A percentile compares a stretch with the other conserved stretches of the same genome.
These are phyloP conservation scores for Taurulus bubalis DNA, from an alignment of 2,113 vertebrate genomes.

Conservation along the genomic window DNA sequence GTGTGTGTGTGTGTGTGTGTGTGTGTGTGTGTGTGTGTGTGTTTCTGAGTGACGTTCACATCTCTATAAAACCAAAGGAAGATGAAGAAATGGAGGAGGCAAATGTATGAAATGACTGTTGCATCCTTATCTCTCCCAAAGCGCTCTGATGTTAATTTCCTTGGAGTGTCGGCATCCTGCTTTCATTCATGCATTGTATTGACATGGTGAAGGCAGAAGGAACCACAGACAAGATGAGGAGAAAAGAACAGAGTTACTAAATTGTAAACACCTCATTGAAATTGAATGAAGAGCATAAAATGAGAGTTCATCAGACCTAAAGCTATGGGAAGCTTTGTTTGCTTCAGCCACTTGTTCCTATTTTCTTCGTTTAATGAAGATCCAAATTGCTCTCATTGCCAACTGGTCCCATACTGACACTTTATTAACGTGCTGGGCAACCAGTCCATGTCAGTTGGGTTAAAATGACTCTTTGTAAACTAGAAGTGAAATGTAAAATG, in stretches of 20 bases:
- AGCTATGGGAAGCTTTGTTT: constrained; percentile 2
- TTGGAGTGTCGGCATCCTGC: constrained; percentile 48
- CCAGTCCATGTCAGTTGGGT: too few species aligned
- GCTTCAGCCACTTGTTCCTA: constrained; percentile 10
- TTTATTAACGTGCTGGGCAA: too few species aligned
- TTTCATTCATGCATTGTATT: constrained; percentile 65
- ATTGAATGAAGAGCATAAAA: constrained; percentile 9
- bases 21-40: constrained; percentile 19
- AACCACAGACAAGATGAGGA: constrained; percentile 41
- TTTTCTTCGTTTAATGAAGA: not conserved
- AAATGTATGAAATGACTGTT: constrained; percentile 50
- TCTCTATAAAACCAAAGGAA: constrained; percentile 23
- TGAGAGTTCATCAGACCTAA: constrained; percentile 8
- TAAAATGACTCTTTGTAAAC: not conserved
- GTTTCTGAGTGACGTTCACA: constrained; percentile 34
- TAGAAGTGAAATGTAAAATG: not conserved
- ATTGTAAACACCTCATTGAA: constrained; percentile 36
- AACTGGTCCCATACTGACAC: too few species aligned
- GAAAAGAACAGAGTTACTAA: constrained; percentile 8
- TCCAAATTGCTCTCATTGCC: too few species aligned
- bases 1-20: constrained; percentile 16
- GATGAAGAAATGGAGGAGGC: constrained; percentile 58
- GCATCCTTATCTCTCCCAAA: constrained; percentile 56
- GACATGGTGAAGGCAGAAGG: constrained; percentile 45
- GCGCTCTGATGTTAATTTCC: constrained; percentile 65